Percentiles rank a stretch among this genome's conserved stretches.
phyloP scores from a whole-genome alignment of 2,113 vertebrate genomes.

The Anser brachyrhynchus region DNA sequence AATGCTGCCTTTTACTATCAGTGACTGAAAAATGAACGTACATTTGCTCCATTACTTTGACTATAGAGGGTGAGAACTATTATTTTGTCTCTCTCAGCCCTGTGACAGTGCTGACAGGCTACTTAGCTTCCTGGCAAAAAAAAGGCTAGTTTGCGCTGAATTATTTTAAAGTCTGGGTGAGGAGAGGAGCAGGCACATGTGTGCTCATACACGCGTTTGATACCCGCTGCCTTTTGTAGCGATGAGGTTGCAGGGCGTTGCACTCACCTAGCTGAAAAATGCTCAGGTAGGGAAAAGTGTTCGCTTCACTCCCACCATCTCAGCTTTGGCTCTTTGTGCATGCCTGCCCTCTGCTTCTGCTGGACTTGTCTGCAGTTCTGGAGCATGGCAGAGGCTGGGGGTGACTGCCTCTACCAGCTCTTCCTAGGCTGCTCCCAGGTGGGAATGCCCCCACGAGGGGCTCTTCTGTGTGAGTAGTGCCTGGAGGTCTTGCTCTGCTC shows the following conservation, averaged over 20 bases:
- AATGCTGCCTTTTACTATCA: neutral
- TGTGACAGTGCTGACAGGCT: neutral
- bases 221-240: neutral
- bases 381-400: neutral
- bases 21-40: neutral
- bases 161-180: neutral
- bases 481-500: neutral
- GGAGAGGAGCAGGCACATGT: neutral
- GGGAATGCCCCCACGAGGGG: neutral
- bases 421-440: neutral
- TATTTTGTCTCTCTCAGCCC: neutral
- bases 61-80: neutral
- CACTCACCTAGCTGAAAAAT: neutral
- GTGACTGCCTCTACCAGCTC: neutral
- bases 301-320: neutral
- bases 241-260: neutral
- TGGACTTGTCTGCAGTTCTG: neutral
- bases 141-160: neutral
- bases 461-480: neutral
- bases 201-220: neutral
- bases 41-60: neutral
- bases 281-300: neutral
- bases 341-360: neutral
- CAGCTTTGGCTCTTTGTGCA: neutral
- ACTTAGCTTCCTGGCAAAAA: neutral